These are phyloP conservation scores for Marronus borbonicus DNA, from an alignment of 2,888 invertebrate genomes.

Conservation along the genomic window DNA sequence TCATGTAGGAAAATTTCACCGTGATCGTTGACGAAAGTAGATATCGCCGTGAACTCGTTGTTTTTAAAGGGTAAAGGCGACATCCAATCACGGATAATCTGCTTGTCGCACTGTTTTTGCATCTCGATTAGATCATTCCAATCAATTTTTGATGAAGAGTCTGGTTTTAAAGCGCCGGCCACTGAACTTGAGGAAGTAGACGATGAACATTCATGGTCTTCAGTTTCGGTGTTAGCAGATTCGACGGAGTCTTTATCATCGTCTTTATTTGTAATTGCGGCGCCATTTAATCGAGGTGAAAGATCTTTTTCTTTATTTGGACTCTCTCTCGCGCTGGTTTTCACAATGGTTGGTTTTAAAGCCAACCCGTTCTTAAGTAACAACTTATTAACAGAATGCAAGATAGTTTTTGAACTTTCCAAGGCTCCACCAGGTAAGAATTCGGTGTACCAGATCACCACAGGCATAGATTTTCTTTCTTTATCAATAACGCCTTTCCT, in stretches of 20 bases:
- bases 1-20: slow-evolving; percentile 70
- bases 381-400: slow-evolving; percentile 78
- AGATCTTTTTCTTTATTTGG: background rate
- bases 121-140: slow-evolving; percentile 49
- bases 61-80: slow-evolving; percentile 72
- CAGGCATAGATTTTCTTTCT: slow-evolving; percentile 67
- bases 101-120: slow-evolving; percentile 37
- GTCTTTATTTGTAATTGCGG: background rate
- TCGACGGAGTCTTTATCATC: slow-evolving; percentile 20
- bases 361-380: slow-evolving; percentile 77
- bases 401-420: slow-evolving; percentile 77
- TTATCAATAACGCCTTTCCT: slow-evolving; percentile 55
- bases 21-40: slow-evolving; percentile 77
- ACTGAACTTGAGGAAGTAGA: slow-evolving; percentile 18
- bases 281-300: background rate
- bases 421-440: slow-evolving; percentile 77
- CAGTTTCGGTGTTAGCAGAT: slow-evolving; percentile 32
- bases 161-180: slow-evolving; percentile 22
- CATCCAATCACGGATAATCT: slow-evolving; percentile 74
- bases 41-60: slow-evolving; percentile 74
- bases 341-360: slow-evolving; percentile 49
- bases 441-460: slow-evolving; percentile 79
- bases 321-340: background rate
- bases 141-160: slow-evolving; percentile 31
- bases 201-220: slow-evolving; percentile 36